Percentiles rank a stretch among this genome's conserved stretches.
These are phyloP conservation scores for Aphodius granarius DNA, from an alignment of 2,888 invertebrate genomes.

Conservation along the genomic window DNA sequence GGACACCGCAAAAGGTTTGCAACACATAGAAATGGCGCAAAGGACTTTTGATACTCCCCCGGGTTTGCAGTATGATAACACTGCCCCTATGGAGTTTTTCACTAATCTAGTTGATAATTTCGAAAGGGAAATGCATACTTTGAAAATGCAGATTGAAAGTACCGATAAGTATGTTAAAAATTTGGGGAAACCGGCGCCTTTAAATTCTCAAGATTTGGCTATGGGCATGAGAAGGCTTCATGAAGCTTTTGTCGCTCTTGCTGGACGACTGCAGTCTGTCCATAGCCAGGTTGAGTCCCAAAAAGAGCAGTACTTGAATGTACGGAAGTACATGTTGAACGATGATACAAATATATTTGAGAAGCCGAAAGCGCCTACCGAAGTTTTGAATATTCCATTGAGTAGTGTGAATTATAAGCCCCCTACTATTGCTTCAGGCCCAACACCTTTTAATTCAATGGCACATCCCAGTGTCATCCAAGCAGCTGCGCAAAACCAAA, in stretches of 20 bases:
- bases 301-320: conserved; percentile 82
- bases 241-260: conserved; percentile 83
- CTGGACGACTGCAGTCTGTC: conserved; percentile 82
- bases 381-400: conserved; percentile 44
- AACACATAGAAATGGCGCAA: conserved; percentile 77
- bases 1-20: conserved; percentile 72
- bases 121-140: conserved; percentile 68
- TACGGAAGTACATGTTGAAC: conserved; percentile 75
- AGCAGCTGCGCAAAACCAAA: conserved; percentile 22
- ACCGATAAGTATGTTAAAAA: conserved; percentile 73
- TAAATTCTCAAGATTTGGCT: conserved; percentile 76
- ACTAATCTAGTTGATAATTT: conserved; percentile 69
- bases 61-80: conserved; percentile 76
- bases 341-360: conserved; percentile 84
- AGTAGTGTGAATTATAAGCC: conserved; percentile 46
- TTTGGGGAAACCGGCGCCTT: conserved; percentile 63
- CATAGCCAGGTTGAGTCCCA: conserved; percentile 78
- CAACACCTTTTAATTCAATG: conserved; percentile 61
- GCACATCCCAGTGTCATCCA: conserved; percentile 38
- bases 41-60: conserved; percentile 76
- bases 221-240: conserved; percentile 80
- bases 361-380: conserved; percentile 40
- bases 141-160: conserved; percentile 71
- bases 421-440: conserved; percentile 60
- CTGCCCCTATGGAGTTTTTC: conserved; percentile 71